Conservation (phyloP, 2,113 vertebrate genomes). For the Archocentrus centrarchus region DNA sequence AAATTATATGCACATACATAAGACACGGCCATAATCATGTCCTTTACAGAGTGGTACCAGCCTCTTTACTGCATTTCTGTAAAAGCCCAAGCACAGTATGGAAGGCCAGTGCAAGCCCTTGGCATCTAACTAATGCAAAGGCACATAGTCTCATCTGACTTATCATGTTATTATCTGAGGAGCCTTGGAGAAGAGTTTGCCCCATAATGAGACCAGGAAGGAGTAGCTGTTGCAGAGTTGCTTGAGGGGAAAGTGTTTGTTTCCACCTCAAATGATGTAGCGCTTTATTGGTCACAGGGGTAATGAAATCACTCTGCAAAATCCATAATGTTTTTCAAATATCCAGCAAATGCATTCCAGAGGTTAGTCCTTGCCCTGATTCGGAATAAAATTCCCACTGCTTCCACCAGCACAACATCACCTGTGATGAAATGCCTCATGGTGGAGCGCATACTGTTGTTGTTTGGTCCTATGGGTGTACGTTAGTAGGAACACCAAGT, state of each 20-base stretch:
- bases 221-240: constrained; percentile 42
- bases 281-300: constrained; percentile 42
- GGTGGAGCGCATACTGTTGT: neutral
- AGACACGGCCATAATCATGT: neutral
- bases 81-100: constrained; percentile 16
- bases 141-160: constrained; percentile 37
- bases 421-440: constrained; percentile 1
- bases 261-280: constrained; percentile 37
- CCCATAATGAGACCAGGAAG: constrained; percentile 65
- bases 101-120: neutral
- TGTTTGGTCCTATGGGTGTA: constrained; percentile 24
- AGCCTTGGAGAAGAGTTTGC: constrained; percentile 30
- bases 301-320: constrained; percentile 34
- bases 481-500: neutral
- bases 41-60: neutral
- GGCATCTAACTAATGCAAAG: constrained; percentile 17
- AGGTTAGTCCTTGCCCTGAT: neutral
- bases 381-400: neutral
- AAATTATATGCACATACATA: neutral
- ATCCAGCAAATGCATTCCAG: neutral
- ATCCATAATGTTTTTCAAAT: constrained; percentile 25
- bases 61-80: neutral
- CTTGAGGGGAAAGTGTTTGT: constrained; percentile 37
- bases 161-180: constrained; percentile 48
- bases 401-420: neutral